Evolutionary conservation across 2,888 invertebrate genomes (phyloP), one percentile per base, ranked within the genome.

Genomic region (Rambutsinella grinnellia): DNA sequence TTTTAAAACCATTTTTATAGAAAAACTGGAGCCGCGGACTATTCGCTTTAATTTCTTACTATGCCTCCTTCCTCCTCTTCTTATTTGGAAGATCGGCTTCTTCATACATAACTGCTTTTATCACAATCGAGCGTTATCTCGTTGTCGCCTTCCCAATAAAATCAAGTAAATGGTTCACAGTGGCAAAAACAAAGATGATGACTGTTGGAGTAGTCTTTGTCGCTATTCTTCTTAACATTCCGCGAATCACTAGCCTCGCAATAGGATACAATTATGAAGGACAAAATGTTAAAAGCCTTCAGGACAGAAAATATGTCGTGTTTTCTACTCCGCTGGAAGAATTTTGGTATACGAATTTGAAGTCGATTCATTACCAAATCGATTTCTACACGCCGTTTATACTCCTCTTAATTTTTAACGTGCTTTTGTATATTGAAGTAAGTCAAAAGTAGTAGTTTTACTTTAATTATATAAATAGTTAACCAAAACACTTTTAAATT

Each of bases 301-400:
- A 15, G n/a, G 36, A 66, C 13, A 15, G 58, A 23, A 17, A 51
- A 15, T 66, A 60, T 24, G 61, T 72, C 6, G 17, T 72, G 21
- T 6, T 3, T 0, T 46, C 53, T 1, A 66, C 72, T 2, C 1
- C 1, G 6, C 17, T 65, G 46, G 60, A 51, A 27, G 1, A 27
- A 13, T 65, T 72, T 65, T 72, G 72, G 72, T 72, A 66, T 24
- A 10, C 15, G 1, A 60, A 17, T 6, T 21, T 72, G 21, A 44
- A 60, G 1, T 36, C 51, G 6, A 15, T 49, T 3, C 65, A 65
- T 27, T 57, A 72, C 23, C n/a, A 23, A 1, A 58, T 72, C 17
- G 72, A 72, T 13, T 46, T 72, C 8, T 65, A 36, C 49, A 17
- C 60, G n/a, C 72, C 72, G 2, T 54, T 72, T 46, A 65, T 66